Conservation (phyloP, 1,140 invertebrate species). For the Goniozus legneri region DNA sequence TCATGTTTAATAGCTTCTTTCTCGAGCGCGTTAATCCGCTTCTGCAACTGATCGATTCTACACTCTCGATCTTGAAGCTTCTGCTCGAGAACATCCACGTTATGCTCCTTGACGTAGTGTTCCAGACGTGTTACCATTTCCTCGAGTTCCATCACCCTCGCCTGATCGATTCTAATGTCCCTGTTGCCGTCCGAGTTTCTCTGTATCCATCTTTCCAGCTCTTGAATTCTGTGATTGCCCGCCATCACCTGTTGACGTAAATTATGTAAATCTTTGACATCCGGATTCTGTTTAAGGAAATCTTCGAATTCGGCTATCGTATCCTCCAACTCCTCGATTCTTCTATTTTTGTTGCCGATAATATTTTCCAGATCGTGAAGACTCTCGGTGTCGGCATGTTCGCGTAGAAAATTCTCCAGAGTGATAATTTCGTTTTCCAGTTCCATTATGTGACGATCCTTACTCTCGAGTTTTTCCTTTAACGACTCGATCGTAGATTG, state of each 20-base stretch:
- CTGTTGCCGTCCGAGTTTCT: constrained; percentile 18
- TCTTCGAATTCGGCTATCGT: constrained; percentile 37
- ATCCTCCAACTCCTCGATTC: constrained; percentile 78
- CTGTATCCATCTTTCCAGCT: constrained; percentile 41
- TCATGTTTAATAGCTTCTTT: constrained; percentile 20
- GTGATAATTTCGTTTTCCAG: constrained; percentile 57
- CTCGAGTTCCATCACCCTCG: constrained; percentile 40
- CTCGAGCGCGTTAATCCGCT: constrained; percentile 19
- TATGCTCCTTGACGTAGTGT: constrained; percentile 42
- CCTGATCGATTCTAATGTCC: constrained; percentile 29
- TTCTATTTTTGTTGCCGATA: constrained; percentile 56
- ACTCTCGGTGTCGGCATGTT: constrained; percentile 57
- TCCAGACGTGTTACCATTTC: constrained; percentile 45
- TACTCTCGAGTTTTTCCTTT: constrained; percentile 51
- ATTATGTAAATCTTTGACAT: constrained; percentile 39
- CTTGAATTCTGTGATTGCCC: constrained; percentile 28
- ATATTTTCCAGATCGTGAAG: constrained; percentile 65
- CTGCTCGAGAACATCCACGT: constrained; percentile 40
- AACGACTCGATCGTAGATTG: constrained; percentile 46
- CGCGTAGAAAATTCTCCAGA: constrained; percentile 55
- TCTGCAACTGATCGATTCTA: constrained; percentile 38
- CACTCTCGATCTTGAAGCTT: constrained; percentile 43
- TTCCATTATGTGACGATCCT: constrained; percentile 57
- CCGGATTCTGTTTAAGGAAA: constrained; percentile 44
- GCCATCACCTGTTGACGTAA: constrained; percentile 30